Evolutionary conservation across 2,888 invertebrate species (phyloP), one percentile per base, ranked within the genome.

Genomic region (Silvanus unidentatus): DNA sequence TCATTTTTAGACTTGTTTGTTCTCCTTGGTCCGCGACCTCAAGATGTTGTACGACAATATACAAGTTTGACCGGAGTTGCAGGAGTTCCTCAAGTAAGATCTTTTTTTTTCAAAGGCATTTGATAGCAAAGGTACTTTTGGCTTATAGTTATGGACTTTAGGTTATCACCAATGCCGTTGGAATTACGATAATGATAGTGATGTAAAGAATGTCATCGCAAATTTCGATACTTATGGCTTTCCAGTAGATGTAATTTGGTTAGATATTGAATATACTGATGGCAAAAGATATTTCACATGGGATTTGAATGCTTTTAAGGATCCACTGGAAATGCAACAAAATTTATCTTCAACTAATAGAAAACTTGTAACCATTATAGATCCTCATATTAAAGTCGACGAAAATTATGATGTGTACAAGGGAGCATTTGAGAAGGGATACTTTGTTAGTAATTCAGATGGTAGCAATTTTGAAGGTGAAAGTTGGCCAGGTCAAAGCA

Each of bases 221-320:
- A 84, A 82, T 54, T 94, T 95, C 68, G 97, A 98, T 70, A 76
- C 78, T 8, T 78, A 89, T 68, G 91, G 97, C 69, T 84, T 99
- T 30, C 97, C 98, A 1, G 77, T 89, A 70, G 99, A 99, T 71
- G 89, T 88, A 1, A 82, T 98, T 67, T 99, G 99, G 99, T 76
- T 99, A 29, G 99, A 99, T 71, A 97, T 99, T 68, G 98, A 99
- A 68, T 93, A 99, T 68, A 97, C 98, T 0, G 91, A 97, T 68
- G 80, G 82, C 40, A 96, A 96, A 28, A 53, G 50, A 39, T 63
- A 59, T 47, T 64, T 99, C 73, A 97, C 97, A 0, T 99, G 98
- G 98, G 95, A 98, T 68, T 69, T 77, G 0, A 77, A 81, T 42
- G 92, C 90, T 69, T 99, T 97, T 73, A 75, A 86, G 0, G 77